Evolutionary conservation across 1,140 invertebrate genomes (phyloP), one percentile per base, ranked within the genome.

Genomic region (Drosophila tani): DNA sequence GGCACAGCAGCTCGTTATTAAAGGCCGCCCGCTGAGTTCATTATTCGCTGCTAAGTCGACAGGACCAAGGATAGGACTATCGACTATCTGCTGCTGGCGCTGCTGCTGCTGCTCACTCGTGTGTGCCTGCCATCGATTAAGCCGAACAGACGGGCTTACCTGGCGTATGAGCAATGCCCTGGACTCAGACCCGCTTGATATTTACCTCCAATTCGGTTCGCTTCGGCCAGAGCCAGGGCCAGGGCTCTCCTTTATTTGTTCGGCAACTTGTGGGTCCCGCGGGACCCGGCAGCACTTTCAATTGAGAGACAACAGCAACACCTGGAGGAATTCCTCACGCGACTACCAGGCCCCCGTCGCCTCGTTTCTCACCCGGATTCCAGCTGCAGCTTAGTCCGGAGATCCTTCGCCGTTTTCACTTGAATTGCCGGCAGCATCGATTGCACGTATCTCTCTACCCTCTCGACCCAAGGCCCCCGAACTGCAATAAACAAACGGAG

Each of bases 111-210:
- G 81, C 73, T 62, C 78, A 75, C 43, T 66, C 79, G 57, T 63
- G 79, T 81, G 71, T 81, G 68, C 73, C 60, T 49, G 50, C 67
- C 82, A 85, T 85, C 82, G 82, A 85, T 85, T 85, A 82, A 87
- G 82, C 51, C 29, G 60, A 75, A 45, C 47, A 55, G 62, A 65
- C 63, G 64, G 65, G 51, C 73, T 49, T 63, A 80, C 77, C 62
- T 78, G 82, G 69, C 79, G 65, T 78, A 85, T 84, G 82, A 75
- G 80, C 81, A 82, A 79, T 80, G 77, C 21, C 15, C 14, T 17
- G 17, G 17, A 27, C 62, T 65, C 19, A n/a, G 19, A 5, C 29
- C 43, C 43, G 40, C 57, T 57, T 27, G 43, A 19, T 41, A 45
- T 63, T 43, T 60, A 46, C 46, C 47, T 59, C 29, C 43, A 27